phyloP scores from a whole-genome alignment of 1,140 invertebrate species.

The Helicoverpa armigera region DNA sequence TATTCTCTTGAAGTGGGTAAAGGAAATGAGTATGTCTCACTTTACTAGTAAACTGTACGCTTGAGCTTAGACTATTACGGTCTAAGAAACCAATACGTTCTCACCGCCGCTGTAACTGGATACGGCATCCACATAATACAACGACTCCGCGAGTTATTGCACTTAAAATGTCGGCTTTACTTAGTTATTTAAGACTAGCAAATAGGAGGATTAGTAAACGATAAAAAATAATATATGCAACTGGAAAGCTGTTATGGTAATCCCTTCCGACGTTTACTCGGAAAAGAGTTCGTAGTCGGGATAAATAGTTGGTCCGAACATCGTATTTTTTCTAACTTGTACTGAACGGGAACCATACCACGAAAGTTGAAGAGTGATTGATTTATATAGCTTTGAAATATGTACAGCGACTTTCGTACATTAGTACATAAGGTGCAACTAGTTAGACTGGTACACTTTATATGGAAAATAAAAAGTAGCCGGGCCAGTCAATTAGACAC shows the following conservation, averaged over 20 bases:
- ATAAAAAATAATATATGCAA: too few relatives aligned
- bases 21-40: neutral
- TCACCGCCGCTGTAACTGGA: constrained; percentile 18
- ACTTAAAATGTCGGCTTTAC: neutral
- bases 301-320: neutral
- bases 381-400: constrained; percentile 46
- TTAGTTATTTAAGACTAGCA: too few relatives aligned
- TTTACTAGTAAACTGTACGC: neutral
- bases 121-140: constrained; percentile 14
- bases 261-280: neutral
- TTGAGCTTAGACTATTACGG: constrained; percentile 2
- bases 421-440: constrained; percentile 27
- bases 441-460: constrained; percentile 35
- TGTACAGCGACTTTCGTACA: constrained; percentile 22
- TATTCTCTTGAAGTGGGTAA: neutral
- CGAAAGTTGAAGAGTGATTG: constrained; percentile 47
- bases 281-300: neutral
- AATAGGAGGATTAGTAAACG: too few relatives aligned
- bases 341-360: neutral
- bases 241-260: too few relatives aligned
- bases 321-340: neutral
- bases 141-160: constrained; percentile 5
- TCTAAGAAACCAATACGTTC: constrained; percentile 25
- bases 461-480: constrained; percentile 52
- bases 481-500: constrained; percentile 52